Conservation (phyloP, 2,113 vertebrate species). For the Benitochromis conjunctus region DNA sequence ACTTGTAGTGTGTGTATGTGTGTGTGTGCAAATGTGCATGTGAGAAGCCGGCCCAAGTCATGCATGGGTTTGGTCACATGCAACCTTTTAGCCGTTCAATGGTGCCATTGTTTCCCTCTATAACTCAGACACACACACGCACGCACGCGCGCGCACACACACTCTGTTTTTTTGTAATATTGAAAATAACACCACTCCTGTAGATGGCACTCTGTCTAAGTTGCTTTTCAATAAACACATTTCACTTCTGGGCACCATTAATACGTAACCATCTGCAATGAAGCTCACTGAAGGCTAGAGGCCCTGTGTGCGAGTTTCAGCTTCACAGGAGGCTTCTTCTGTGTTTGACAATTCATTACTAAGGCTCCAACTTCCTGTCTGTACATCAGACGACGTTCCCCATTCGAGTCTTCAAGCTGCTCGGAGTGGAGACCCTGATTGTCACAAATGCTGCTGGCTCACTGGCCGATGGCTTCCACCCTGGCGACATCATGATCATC, state of each 20-base stretch:
- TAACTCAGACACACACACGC: background rate
- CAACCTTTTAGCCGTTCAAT: slow-evolving; percentile 37
- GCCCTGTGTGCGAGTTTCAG: background rate
- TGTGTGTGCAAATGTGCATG: background rate
- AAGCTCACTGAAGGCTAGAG: background rate
- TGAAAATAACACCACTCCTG: background rate
- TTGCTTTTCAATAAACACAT: background rate
- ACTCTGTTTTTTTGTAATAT: background rate
- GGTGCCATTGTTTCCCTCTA: slow-evolving; percentile 22
- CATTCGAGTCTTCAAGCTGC: slow-evolving; percentile 76
- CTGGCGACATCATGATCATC: slow-evolving; percentile 82
- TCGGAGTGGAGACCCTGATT: slow-evolving; percentile 78
- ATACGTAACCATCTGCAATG: background rate
- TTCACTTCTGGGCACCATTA: background rate
- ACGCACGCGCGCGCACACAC: background rate
- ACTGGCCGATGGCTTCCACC: slow-evolving; percentile 70
- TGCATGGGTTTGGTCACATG: slow-evolving; percentile 43
- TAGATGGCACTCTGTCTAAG: background rate
- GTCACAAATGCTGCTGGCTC: slow-evolving; percentile 82
- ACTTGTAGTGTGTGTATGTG: background rate
- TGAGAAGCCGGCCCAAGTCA: background rate
- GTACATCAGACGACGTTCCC: slow-evolving; percentile 76
- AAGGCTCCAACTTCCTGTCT: background rate
- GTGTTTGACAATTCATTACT: background rate
- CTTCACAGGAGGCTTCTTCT: background rate